Conservation (phyloP, 2,797 vertebrate species). For the Oreortyx pictus region DNA sequence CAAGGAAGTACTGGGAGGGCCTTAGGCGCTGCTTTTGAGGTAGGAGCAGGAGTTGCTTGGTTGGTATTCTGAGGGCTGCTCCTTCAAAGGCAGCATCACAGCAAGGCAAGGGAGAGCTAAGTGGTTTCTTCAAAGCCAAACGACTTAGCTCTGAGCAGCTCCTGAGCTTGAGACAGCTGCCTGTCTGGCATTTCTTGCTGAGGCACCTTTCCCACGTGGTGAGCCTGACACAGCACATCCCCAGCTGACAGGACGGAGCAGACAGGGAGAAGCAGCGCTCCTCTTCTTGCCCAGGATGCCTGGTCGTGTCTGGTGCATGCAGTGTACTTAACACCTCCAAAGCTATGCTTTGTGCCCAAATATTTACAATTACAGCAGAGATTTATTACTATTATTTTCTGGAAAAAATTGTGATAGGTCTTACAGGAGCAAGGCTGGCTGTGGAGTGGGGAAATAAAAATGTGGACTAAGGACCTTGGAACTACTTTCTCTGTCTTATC, state of each 20-base stretch:
- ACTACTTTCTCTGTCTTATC: neutral
- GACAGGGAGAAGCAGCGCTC: neutral
- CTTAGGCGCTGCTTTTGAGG: neutral
- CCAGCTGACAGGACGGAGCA: neutral
- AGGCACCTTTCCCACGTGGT: neutral
- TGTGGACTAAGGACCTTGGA: neutral
- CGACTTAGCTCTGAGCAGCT: neutral
- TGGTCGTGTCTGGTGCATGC: rapidly evolving
- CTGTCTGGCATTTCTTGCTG: neutral
- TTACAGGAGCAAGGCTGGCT: neutral
- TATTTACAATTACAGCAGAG: neutral
- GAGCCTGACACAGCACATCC: neutral
- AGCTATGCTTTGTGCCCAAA: neutral
- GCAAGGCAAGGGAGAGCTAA: neutral
- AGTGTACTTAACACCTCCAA: neutral
- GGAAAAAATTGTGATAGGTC: neutral
- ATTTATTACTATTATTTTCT: neutral
- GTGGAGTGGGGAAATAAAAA: neutral
- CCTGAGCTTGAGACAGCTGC: neutral
- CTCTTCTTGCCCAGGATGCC: neutral
- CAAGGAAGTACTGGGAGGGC: neutral
- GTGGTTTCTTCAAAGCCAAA: neutral
- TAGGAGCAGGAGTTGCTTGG: neutral
- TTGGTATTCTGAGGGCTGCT: neutral
- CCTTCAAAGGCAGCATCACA: neutral